Percentiles rank a stretch among this genome's conserved stretches.
phyloP scores from a whole-genome alignment of 2,113 vertebrate genomes.

The Orthonyx spaldingii region DNA sequence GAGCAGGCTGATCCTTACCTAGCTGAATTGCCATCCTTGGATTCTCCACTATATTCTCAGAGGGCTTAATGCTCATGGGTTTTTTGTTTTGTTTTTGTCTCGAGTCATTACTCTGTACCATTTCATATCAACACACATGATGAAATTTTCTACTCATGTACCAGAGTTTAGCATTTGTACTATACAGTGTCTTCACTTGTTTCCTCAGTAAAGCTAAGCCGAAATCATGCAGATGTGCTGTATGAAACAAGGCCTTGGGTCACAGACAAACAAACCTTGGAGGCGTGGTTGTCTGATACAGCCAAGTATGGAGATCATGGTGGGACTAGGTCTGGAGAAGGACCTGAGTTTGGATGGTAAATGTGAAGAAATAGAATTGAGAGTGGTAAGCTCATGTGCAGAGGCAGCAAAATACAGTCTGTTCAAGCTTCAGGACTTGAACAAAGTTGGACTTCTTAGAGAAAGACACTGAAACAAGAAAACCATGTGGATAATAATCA shows the following conservation, averaged over 20 bases:
- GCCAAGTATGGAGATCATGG: accelerated
- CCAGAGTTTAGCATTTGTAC: neutral
- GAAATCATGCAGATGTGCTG: neutral
- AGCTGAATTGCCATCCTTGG: neutral
- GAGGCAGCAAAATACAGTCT: neutral
- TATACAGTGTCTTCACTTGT: neutral
- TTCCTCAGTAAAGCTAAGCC: neutral
- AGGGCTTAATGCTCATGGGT: neutral
- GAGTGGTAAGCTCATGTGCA: neutral
- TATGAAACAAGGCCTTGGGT: neutral
- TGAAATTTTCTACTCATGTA: neutral
- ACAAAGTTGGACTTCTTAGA: neutral
- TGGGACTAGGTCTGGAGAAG: neutral
- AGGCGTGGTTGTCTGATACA: neutral
- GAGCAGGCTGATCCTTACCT: neutral
- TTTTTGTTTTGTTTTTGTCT: neutral
- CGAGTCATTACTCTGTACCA: neutral
- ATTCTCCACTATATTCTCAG: neutral
- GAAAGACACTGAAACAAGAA: neutral
- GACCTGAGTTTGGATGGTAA: neutral
- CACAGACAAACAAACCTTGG: neutral
- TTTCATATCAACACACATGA: neutral
- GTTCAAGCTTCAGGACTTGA: neutral
- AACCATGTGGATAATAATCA: accelerated
- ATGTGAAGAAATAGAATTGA: neutral